Conservation (phyloP, 2,888 invertebrate genomes). For the Syritta pipiens region DNA sequence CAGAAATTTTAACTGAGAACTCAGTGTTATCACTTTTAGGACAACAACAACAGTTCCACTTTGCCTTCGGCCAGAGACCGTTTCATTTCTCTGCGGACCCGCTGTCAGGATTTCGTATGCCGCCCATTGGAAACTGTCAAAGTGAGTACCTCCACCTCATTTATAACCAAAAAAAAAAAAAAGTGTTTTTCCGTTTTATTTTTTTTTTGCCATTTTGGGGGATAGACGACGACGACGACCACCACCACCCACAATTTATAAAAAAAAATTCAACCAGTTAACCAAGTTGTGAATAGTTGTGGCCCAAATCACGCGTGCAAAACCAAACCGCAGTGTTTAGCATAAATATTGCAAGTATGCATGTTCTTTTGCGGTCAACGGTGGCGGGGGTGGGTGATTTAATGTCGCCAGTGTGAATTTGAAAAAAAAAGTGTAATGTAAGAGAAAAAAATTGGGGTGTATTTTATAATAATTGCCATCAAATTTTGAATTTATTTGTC, state of each 20-base stretch:
- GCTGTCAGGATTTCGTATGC: constrained; percentile 92
- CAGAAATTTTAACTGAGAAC: constrained; percentile 80
- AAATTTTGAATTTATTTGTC: constrained; percentile 37
- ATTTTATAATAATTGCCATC: constrained; percentile 24
- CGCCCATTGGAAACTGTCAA: constrained; percentile 93
- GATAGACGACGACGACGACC: background rate
- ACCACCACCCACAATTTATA: constrained; percentile 31
- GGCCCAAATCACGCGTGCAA: constrained; percentile 70
- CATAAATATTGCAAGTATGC: constrained; percentile 71
- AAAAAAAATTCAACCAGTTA: constrained; percentile 61
- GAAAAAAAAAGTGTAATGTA: background rate
- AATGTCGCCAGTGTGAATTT: constrained; percentile 2
- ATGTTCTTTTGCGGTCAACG: constrained; percentile 66
- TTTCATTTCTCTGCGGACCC: constrained; percentile 94
- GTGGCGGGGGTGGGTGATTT: constrained; percentile 1
- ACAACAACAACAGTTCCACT: constrained; percentile 97
- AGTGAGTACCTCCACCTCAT: constrained; percentile 86
- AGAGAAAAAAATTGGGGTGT: too few species aligned
- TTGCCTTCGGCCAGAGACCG: constrained; percentile 92
- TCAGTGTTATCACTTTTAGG: constrained; percentile 95
- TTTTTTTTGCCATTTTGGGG: background rate
- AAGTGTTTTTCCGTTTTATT: background rate
- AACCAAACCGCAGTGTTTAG: constrained; percentile 71
- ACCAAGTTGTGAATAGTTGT: constrained; percentile 70
- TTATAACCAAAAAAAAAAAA: background rate